phyloP scores from a whole-genome alignment of 2,888 invertebrate species.

The Pyrocoelia pectoralis region DNA sequence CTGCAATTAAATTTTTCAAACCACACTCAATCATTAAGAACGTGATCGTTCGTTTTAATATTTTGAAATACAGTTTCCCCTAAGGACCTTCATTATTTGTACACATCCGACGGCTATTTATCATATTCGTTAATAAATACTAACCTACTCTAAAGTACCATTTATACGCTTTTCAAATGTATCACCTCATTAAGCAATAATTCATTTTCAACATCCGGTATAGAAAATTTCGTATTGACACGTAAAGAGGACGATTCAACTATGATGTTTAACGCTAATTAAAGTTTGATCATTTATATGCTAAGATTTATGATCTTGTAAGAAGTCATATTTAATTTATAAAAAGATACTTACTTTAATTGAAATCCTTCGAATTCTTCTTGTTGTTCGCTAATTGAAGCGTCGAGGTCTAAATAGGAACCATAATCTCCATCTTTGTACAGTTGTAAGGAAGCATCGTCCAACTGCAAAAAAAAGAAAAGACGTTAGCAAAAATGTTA shows the following conservation, averaged over 20 bases:
- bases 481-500: neutral
- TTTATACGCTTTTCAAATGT: neutral
- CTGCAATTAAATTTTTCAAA: conserved; percentile 4
- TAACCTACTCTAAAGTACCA: neutral
- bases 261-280: no score
- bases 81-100: neutral
- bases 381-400: conserved; percentile 94
- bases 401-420: conserved; percentile 95
- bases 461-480: conserved; percentile 79
- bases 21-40: neutral
- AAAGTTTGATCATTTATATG: no score
- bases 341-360: conserved; percentile 79
- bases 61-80: neutral
- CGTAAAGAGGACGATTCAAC: neutral
- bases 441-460: conserved; percentile 96
- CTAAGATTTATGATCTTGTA: neutral
- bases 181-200: neutral
- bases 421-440: conserved; percentile 98
- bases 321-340: no score
- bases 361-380: conserved; percentile 97
- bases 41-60: neutral
- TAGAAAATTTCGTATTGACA: neutral
- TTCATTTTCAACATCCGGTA: neutral
- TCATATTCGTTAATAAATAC: neutral
- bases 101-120: neutral